phyloP scores from a whole-genome alignment of 2,797 vertebrate species.

The Takifugu ocellatus region DNA sequence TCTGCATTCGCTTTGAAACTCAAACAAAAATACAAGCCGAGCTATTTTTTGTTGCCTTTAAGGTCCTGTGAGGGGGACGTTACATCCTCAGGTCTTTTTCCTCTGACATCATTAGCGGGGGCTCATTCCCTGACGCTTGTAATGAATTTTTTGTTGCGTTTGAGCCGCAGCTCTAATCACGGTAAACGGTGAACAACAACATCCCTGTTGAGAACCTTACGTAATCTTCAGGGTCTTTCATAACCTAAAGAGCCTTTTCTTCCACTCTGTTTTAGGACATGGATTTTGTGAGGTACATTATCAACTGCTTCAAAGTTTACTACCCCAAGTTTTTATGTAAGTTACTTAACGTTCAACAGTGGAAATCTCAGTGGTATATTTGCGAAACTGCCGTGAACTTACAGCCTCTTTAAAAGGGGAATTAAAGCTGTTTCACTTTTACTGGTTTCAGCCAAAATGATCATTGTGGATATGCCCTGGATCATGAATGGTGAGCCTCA shows the following conservation, averaged over 20 bases:
- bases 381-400: background rate
- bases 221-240: constrained; percentile 13
- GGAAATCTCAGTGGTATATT: background rate
- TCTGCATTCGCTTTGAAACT: too few relatives aligned
- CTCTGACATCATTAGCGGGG: background rate
- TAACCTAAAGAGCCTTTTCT: constrained; percentile 9
- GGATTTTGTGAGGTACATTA: constrained; percentile 94
- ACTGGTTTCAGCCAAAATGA: constrained; percentile 88
- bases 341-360: constrained; percentile 53
- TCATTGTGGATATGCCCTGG: constrained; percentile 99
- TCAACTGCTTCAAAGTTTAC: constrained; percentile 95
- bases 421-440: background rate
- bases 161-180: constrained; percentile 38
- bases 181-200: constrained; percentile 23
- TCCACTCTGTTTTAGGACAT: constrained; percentile 87
- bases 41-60: too few relatives aligned
- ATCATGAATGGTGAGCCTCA: constrained; percentile 93
- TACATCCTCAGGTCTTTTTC: constrained; percentile 5
- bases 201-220: constrained; percentile 15
- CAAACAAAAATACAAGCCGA: too few relatives aligned
- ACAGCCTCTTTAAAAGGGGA: background rate
- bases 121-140: constrained; percentile 19
- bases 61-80: background rate
- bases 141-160: constrained; percentile 27
- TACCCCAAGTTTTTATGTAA: constrained; percentile 98